Base-by-base conservation (phyloP, 64 coral and sea anemone species). In the Stichodactyla mertensii region DNA sequence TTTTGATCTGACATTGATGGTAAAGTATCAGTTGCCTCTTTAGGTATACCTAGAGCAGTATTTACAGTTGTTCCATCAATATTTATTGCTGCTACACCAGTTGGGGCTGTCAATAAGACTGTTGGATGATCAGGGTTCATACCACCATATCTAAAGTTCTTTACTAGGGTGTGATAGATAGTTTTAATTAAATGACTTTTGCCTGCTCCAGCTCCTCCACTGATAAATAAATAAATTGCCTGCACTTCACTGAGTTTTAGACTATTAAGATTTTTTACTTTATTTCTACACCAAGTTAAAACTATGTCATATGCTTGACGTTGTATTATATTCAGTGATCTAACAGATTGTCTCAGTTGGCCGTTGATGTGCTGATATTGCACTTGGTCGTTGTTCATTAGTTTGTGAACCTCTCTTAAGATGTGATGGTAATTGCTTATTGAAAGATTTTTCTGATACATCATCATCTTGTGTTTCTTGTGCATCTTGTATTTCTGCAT, bases 1-100 rank as follows among this genome's bases (percentile, higher is more conserved):
- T 45, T 45, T 45, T 45, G 36, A 45, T 45, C 36, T 45, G 36
- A 45, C 36, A 45, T 45, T 45, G 36, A 2, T 45, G 36, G 36
- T 45, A 91, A 55, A 58, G 19, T 58, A 86, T 81, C 69, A 79
- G 55, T 71, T 71, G 89, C 31, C 14, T 86, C 56, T 80, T 79
- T 86, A 86, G 89, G 83, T 23, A 91, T 91, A 77, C 23, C 83
- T 79, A 91, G 52, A 36, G 83, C 89, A 57, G 89, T 91, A 60
- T 91, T 91, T 78, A 91, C 86, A 3, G 57, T 91, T 78, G 36
- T 45, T 45, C 36, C 36, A 45, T 45, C 36, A 45, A 45, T 45
- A 45, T 45, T 45, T 45, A 45, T 45, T 45, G 36, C 36, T 45
- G 36, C 36, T 45, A 45, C 28, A 31, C 28, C 28, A 31, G 28